A percentile compares a stretch with the other conserved stretches of the same genome.
phyloP scores from a whole-genome alignment of 2,113 vertebrate species.

The Empidonax traillii region DNA sequence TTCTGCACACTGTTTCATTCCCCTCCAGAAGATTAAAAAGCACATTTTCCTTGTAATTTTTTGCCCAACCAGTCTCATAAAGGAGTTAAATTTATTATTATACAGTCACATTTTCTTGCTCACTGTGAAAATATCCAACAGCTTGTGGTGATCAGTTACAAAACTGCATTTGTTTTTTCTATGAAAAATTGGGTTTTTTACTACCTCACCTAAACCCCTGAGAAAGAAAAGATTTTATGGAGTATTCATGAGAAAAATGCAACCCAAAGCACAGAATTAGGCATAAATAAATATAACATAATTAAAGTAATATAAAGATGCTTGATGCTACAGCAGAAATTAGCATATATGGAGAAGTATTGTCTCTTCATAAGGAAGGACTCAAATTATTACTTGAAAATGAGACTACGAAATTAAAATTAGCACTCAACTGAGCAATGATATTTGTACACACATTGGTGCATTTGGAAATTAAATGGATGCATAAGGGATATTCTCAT shows the following conservation, averaged over 20 bases:
- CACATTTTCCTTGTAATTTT: background rate
- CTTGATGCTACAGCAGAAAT: background rate
- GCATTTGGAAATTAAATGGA: background rate
- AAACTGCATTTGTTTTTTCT: background rate
- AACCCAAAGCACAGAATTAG: background rate
- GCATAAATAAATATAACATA: background rate
- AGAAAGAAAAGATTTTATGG: background rate
- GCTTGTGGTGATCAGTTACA: background rate
- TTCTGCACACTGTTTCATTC: background rate
- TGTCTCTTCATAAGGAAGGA: background rate
- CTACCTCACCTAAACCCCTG: background rate
- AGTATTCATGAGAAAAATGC: background rate
- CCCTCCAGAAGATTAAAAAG: background rate
- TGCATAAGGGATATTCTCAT: background rate
- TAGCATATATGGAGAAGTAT: background rate
- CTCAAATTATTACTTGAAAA: conserved; percentile 31
- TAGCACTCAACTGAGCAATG: background rate
- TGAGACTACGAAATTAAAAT: background rate
- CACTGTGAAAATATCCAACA: background rate
- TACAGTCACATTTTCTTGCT: background rate
- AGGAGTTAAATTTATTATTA: background rate
- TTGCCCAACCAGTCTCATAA: background rate
- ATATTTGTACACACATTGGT: background rate
- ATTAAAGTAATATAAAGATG: background rate
- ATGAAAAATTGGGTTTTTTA: background rate